Evolutionary conservation across 2,888 invertebrate genomes (phyloP), one percentile per base, ranked within the genome.

Genomic region (Lomographa bimaculata): DNA sequence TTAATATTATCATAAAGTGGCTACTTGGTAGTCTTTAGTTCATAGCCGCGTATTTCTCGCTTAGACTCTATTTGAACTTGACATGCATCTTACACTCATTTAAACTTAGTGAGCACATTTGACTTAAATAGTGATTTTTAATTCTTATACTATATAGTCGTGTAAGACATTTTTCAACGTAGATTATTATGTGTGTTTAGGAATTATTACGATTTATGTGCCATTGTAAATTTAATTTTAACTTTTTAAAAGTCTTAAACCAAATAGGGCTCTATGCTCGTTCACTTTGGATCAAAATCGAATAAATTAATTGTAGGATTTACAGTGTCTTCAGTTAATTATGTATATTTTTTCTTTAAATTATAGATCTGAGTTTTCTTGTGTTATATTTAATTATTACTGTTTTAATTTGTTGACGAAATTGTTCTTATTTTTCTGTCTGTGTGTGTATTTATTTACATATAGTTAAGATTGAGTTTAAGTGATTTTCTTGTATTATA

Each of bases 1-100:
- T 51, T 53, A 57, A 45, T 38, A 54, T 42, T n/a, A n/a, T n/a
- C n/a, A n/a, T n/a, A n/a, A n/a, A n/a, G 38, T 49, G 63, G 50
- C 58, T 60, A 61, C 57, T 53, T 55, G 57, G 54, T 57, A 55
- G 43, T 39, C 33, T 23, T 42, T 46, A 30, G 27, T 26, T 18
- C 3, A 19, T 42, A 45, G 40, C 39, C 35, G 29, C 19, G 23
- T 1, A 20, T 17, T 4, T 40, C 26, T 34, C 18, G 40, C 35
- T 32, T 18, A 24, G 14, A 4, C 20, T 38, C 32, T 25, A 27
- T 28, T 28, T 42, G 14, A 16, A 16, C 17, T 20, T 7, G 14
- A 21, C 26, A 29, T n/a, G 21, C 21, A 8, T 21, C n/a, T 34
- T 29, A 17, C 27, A 17, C 29, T 24, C 9, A 10, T 12, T 11